Conservation (phyloP, 1,140 invertebrate genomes). For the Sminthurinus signatus region DNA sequence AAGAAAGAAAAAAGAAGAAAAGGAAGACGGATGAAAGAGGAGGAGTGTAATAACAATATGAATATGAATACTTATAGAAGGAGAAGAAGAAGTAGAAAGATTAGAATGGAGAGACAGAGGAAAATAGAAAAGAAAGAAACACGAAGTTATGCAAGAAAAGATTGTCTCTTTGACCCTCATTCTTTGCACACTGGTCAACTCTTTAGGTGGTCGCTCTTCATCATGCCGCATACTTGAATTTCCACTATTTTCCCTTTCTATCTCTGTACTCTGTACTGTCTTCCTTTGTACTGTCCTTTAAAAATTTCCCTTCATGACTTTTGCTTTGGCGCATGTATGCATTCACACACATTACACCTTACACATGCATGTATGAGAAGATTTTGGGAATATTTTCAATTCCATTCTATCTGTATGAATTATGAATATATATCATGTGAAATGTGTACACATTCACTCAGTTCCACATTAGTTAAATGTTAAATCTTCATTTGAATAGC, state of each 20-base stretch:
- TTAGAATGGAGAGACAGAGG: too few relatives aligned
- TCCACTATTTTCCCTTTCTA: constrained; percentile 7
- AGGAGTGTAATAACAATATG: too few relatives aligned
- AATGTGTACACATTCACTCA: constrained; percentile 5
- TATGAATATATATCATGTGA: background rate
- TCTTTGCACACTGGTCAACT: constrained; percentile 25
- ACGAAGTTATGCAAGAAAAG: constrained; percentile 22
- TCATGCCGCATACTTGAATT: constrained; percentile 24
- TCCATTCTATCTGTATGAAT: background rate
- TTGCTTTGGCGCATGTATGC: too few relatives aligned
- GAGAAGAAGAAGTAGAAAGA: too few relatives aligned
- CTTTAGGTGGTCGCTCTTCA: constrained; percentile 33
- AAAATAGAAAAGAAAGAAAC: constrained; percentile 19
- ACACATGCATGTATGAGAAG: too few relatives aligned
- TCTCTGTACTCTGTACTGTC: background rate
- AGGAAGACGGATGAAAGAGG: too few relatives aligned
- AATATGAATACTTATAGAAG: too few relatives aligned
- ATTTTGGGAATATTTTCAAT: too few relatives aligned
- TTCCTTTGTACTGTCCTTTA: background rate
- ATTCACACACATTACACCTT: too few relatives aligned
- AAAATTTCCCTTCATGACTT: background rate
- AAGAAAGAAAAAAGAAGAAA: too few relatives aligned
- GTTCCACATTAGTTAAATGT: background rate
- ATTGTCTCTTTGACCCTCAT: constrained; percentile 18
- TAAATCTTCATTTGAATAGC: background rate